Percentiles rank a stretch among this genome's conserved stretches.
Conservation (phyloP, 1,140 invertebrate genomes). For the Philopotamus ludificatus region DNA sequence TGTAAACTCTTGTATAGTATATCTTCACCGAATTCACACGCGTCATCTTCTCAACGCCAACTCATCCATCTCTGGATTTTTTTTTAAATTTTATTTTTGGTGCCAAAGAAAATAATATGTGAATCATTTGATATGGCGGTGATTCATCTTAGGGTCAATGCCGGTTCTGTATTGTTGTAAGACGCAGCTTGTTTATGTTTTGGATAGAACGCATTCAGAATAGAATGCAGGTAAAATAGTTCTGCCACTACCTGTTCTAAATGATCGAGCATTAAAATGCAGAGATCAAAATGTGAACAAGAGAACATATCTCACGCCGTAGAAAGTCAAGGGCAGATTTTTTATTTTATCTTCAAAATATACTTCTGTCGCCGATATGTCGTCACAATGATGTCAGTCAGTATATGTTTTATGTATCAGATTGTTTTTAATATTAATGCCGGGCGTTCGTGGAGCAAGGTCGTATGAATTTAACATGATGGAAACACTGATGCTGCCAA, state of each 20-base stretch:
- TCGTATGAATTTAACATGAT: slow-evolving; percentile 13
- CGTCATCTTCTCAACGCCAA: background rate
- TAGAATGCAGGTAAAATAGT: too few species aligned
- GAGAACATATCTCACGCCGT: background rate
- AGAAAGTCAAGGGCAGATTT: background rate
- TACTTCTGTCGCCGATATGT: background rate
- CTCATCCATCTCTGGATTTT: background rate
- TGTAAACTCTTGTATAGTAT: too few species aligned
- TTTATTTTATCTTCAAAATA: background rate
- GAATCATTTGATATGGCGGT: too few species aligned
- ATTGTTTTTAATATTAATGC: slow-evolving; percentile 10
- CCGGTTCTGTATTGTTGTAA: too few species aligned
- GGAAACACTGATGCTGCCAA: background rate
- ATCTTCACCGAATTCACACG: too few species aligned
- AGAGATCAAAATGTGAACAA: background rate
- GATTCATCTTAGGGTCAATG: too few species aligned
- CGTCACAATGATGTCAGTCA: slow-evolving; percentile 8
- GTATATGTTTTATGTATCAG: slow-evolving; percentile 3
- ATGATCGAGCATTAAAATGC: too few species aligned
- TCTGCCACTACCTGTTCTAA: too few species aligned
- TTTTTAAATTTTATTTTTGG: background rate
- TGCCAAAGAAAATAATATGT: too few species aligned
- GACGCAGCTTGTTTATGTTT: too few species aligned
- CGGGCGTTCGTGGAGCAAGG: slow-evolving; percentile 1
- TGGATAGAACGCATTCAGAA: too few species aligned